phyloP scores from a whole-genome alignment of 2,113 vertebrate species.

The Sclerurus mexicanus region DNA sequence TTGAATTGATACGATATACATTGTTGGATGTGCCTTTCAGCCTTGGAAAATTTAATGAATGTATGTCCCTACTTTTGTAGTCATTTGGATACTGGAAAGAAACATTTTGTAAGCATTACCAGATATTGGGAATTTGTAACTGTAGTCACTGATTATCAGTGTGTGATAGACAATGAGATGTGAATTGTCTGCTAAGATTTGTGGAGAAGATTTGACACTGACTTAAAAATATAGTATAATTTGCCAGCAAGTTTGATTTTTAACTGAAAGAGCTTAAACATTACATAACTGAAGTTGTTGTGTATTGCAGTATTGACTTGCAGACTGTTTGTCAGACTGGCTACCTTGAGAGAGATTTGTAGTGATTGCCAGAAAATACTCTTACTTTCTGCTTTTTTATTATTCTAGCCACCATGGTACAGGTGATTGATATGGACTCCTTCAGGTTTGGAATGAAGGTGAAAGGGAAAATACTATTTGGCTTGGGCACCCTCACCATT shows the following conservation, averaged over 20 bases:
- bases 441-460: neutral
- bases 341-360: neutral
- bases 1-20: neutral
- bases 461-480: neutral
- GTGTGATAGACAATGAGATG: neutral
- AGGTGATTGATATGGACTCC: neutral
- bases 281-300: neutral
- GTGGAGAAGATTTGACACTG: neutral
- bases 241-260: neutral
- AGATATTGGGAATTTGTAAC: neutral
- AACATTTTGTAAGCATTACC: neutral
- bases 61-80: accelerated
- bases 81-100: neutral
- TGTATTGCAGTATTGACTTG: neutral
- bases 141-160: neutral
- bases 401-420: neutral
- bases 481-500: neutral
- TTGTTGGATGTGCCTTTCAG: neutral
- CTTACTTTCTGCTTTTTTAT: neutral
- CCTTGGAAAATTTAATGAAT: neutral
- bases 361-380: neutral
- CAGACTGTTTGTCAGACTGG: neutral
- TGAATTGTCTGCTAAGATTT: neutral
- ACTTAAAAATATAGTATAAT: neutral
- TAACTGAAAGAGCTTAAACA: neutral